Evolutionary conservation across 2,797 vertebrate genomes (phyloP), one percentile per base, ranked within the genome.

Genomic region (Molossus molossus): DNA sequence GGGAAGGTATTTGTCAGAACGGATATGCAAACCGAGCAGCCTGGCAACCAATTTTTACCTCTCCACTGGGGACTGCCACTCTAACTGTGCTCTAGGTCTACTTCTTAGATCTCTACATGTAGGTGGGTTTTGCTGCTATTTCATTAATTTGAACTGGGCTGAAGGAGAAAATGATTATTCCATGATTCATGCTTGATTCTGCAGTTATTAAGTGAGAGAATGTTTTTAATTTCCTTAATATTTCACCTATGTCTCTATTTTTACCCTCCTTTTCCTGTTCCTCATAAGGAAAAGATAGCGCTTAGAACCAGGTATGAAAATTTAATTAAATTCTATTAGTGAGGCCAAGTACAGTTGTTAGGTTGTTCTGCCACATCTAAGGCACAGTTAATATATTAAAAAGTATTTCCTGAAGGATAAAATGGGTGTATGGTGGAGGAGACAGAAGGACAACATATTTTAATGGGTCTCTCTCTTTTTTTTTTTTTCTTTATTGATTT

Each of bases 71-170:
- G 27, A 87, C 57, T 2, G n/a, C 37, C 73, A 40, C 13, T n/a
- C 14, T 55, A 11, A 60, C 40, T 29, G 65, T 27, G 62, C 72
- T 48, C 88, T 29, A 50, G 73, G 50, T 29, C 65, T 23, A 48
- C 60, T 93, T 88, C 73, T 60, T 13, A 12, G 21, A 50, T 55
- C 53, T 50, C 75, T 57, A 13, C 29, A 4, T 8, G 4, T 23
- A 3, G 20, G 40, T 13, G 55, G 65, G 58, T 67, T 76, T 88
- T 64, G 23, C 62, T 37, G 48, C 76, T 53, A 18, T 67, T 80
- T 86, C 60, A 55, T 91, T 92, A 69, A 92, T 80, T 53, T 90
- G 82, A 96, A 87, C 4, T 62, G 75, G 37, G 12, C 48, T 70
- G 33, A 90, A 67, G 45, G 75, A 89, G 33, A 77, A 80, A 45